These are phyloP conservation scores for Piliocolobus tephrosceles DNA, from an alignment of 2,113 vertebrate species.

Conservation along the genomic window DNA sequence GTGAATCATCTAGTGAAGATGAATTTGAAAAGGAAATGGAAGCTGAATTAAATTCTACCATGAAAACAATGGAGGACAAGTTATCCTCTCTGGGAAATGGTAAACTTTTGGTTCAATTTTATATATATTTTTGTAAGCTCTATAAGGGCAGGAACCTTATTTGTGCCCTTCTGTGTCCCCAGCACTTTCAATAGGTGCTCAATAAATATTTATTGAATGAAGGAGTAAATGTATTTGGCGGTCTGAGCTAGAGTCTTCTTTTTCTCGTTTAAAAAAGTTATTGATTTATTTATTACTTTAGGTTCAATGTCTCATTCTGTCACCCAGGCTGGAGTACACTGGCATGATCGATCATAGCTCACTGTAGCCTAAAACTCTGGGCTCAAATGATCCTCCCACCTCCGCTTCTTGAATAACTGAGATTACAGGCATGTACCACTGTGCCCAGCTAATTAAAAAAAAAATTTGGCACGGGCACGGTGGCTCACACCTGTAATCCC, in stretches of 20 bases:
- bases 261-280: background rate
- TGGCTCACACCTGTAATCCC: too few relatives aligned
- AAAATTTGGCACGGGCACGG: too few relatives aligned
- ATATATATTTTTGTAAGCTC: background rate
- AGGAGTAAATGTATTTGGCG: background rate
- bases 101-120: slow-evolving; percentile 57
- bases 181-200: background rate
- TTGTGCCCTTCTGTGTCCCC: background rate
- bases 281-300: too few relatives aligned
- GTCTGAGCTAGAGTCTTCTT: background rate
- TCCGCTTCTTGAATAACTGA: too few relatives aligned
- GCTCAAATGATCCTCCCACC: too few relatives aligned
- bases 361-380: too few relatives aligned
- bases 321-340: too few relatives aligned
- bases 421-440: too few relatives aligned
- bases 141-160: background rate
- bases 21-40: slow-evolving; percentile 99
- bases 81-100: slow-evolving; percentile 84
- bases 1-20: slow-evolving; percentile 95
- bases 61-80: slow-evolving; percentile 90
- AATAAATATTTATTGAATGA: background rate
- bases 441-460: too few relatives aligned
- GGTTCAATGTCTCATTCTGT: too few relatives aligned
- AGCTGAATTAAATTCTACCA: slow-evolving; percentile 92
- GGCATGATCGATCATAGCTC: too few relatives aligned